These are phyloP conservation scores for Reticulitermes speratus DNA, from an alignment of 1,140 invertebrate genomes.

Conservation along the genomic window DNA sequence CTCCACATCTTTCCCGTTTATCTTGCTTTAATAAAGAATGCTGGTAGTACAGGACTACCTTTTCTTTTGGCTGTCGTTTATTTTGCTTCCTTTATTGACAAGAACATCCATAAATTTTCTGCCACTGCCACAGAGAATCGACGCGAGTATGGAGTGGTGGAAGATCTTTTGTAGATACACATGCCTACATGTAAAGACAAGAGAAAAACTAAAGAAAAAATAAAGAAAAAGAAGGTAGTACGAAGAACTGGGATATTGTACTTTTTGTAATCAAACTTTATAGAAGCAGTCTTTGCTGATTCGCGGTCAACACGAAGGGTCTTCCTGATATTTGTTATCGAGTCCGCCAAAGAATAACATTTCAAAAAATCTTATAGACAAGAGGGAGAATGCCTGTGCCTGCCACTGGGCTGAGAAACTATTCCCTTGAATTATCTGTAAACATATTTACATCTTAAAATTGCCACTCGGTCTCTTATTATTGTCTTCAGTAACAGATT, in stretches of 20 bases:
- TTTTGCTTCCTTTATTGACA: neutral
- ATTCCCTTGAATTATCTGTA: too few relatives aligned
- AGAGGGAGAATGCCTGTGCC: too few relatives aligned
- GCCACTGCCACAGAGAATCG: neutral
- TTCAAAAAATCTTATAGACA: too few relatives aligned
- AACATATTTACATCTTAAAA: too few relatives aligned
- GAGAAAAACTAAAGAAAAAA: neutral
- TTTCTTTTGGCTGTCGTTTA: neutral
- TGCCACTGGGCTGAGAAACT: too few relatives aligned
- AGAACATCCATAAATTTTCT: neutral
- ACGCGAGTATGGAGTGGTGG: neutral
- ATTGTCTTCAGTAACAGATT: too few relatives aligned
- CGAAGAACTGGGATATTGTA: neutral
- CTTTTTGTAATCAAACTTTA: neutral
- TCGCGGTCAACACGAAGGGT: too few relatives aligned
- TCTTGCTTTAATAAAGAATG: slow-evolving; percentile 5
- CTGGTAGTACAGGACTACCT: neutral
- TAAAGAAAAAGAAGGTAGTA: neutral
- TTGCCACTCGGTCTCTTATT: too few relatives aligned
- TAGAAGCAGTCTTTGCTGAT: neutral
- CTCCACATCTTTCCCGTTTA: neutral
- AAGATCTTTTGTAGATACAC: neutral
- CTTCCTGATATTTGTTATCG: too few relatives aligned
- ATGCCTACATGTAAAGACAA: neutral
- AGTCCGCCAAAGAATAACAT: too few relatives aligned